phyloP scores from a whole-genome alignment of 1,140 invertebrate species.

The Brachionus koreanus region DNA sequence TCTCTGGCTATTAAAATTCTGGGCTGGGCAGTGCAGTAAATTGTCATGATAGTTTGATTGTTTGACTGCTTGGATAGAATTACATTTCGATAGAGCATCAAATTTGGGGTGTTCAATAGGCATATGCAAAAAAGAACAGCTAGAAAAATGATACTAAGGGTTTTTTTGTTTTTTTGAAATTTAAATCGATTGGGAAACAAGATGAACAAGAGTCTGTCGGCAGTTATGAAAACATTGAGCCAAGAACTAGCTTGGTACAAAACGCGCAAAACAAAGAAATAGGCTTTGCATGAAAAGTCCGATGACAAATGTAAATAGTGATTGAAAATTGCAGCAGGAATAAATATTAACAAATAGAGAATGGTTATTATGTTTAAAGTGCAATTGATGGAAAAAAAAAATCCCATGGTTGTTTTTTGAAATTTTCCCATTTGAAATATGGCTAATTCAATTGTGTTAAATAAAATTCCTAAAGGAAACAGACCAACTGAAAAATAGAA shows the following conservation, averaged over 20 bases:
- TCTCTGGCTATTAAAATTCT: background rate
- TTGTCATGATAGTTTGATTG: background rate
- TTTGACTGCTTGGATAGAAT: background rate
- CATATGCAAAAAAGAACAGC: background rate
- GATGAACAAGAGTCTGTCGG: background rate
- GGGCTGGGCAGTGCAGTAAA: background rate
- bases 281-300: background rate
- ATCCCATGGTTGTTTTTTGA: background rate
- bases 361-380: background rate
- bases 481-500: background rate
- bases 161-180: constrained; percentile 23
- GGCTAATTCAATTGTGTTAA: background rate
- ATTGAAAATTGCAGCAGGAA: background rate
- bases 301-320: background rate
- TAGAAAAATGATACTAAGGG: background rate
- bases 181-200: background rate
- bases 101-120: background rate
- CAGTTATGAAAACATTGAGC: constrained; percentile 3
- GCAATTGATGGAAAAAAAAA: background rate
- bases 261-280: background rate
- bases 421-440: background rate
- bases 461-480: background rate
- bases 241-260: background rate
- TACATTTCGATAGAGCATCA: background rate
- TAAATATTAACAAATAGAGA: background rate